Conservation (phyloP, 2,888 invertebrate species). For the Taphrorychus bicolor region DNA sequence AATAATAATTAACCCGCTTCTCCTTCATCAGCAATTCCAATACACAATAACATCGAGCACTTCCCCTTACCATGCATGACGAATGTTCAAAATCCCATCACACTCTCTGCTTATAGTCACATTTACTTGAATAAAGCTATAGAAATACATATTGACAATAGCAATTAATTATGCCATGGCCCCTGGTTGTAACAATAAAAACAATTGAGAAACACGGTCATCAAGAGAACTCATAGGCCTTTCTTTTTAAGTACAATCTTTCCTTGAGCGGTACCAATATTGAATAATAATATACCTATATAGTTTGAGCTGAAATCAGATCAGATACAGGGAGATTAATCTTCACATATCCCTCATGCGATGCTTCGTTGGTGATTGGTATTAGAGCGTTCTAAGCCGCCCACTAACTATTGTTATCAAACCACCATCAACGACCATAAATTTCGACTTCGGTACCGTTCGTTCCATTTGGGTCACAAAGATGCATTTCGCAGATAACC, state of each 20-base stretch:
- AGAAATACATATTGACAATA: slow-evolving; percentile 6
- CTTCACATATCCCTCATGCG: neutral
- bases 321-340: neutral
- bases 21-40: too few relatives aligned
- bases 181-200: slow-evolving; percentile 4
- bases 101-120: neutral
- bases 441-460: slow-evolving; percentile 36
- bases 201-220: slow-evolving; percentile 19
- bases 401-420: slow-evolving; percentile 1
- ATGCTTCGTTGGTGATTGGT: too few relatives aligned
- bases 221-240: slow-evolving; percentile 13
- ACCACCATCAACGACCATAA: neutral
- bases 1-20: too few relatives aligned
- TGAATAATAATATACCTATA: neutral
- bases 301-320: too few relatives aligned
- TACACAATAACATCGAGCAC: neutral
- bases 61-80: neutral
- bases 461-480: slow-evolving; percentile 31
- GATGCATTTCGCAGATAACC: slow-evolving; percentile 7
- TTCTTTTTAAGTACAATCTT: slow-evolving; percentile 13
- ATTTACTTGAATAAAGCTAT: neutral
- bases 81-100: neutral
- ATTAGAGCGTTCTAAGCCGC: neutral
- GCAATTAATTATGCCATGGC: slow-evolving; percentile 1
- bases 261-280: neutral